These are phyloP conservation scores for Ashinkailepas kermadecensis DNA, from an alignment of 2,888 invertebrate species.

Conservation along the genomic window DNA sequence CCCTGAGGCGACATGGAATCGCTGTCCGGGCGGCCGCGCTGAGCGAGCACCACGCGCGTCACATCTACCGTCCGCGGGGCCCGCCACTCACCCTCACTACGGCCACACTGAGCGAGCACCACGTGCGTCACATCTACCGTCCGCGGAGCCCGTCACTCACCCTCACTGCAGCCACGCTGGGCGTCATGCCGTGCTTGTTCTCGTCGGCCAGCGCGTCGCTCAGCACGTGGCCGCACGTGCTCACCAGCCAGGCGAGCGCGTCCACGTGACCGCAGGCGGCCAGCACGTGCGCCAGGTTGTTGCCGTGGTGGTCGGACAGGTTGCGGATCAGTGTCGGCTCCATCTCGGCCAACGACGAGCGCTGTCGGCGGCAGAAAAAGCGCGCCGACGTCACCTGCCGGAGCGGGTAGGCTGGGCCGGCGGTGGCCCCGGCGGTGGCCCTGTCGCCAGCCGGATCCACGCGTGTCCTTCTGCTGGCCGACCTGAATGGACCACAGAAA, in stretches of 20 bases:
- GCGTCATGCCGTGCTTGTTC: slow-evolving; percentile 41
- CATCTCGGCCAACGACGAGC: slow-evolving; percentile 39
- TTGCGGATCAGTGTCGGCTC: slow-evolving; percentile 42
- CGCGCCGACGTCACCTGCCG: background rate
- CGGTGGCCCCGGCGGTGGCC: too few relatives aligned
- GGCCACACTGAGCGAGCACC: too few relatives aligned
- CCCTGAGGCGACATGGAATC: too few relatives aligned
- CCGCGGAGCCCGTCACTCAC: slow-evolving; percentile 33
- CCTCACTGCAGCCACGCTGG: slow-evolving; percentile 41
- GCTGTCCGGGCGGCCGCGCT: too few relatives aligned
- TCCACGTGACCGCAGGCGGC: slow-evolving; percentile 40
- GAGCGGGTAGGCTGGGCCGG: background rate
- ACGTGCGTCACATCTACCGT: too few relatives aligned
- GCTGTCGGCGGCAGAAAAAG: slow-evolving; percentile 34
- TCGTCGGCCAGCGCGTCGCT: slow-evolving; percentile 41
- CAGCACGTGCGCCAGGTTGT: slow-evolving; percentile 41
- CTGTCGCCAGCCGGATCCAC: too few relatives aligned
- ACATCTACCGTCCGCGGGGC: too few relatives aligned
- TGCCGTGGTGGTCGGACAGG: slow-evolving; percentile 42
- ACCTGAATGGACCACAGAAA: too few relatives aligned
- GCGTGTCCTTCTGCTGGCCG: too few relatives aligned
- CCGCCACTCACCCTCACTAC: too few relatives aligned
- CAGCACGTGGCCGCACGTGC: slow-evolving; percentile 37
- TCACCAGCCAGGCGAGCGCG: slow-evolving; percentile 40
- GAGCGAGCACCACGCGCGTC: too few relatives aligned